phyloP scores from a whole-genome alignment of 2,888 invertebrate genomes.

The Oligia fasciuncula region DNA sequence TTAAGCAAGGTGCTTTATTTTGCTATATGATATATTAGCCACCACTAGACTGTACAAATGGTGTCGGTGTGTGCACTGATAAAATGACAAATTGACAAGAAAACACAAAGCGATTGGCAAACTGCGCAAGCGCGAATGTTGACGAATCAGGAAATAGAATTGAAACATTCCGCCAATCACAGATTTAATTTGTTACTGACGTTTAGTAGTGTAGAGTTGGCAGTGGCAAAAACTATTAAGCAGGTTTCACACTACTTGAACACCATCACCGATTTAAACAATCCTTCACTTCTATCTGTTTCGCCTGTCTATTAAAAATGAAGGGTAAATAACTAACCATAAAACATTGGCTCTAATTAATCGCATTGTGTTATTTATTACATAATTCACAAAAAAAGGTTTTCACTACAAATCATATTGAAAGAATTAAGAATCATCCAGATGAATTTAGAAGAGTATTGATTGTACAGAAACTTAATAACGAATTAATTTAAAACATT shows the following conservation, averaged over 20 bases:
- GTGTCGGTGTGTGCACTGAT: constrained; percentile 45
- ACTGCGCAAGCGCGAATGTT: constrained; percentile 47
- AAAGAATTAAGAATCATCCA: neutral
- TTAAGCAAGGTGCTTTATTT: too few relatives aligned
- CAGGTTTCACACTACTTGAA: neutral
- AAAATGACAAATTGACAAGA: constrained; percentile 52
- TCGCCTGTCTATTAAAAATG: neutral
- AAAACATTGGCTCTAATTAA: neutral
- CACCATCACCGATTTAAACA: neutral
- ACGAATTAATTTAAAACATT: too few relatives aligned
- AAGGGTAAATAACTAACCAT: too few relatives aligned
- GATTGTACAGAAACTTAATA: neutral
- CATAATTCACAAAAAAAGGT: neutral
- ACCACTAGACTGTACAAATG: too few relatives aligned
- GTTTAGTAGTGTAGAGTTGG: constrained; percentile 22
- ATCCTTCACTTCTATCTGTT: too few relatives aligned
- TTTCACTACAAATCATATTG: neutral
- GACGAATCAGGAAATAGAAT: constrained; percentile 62
- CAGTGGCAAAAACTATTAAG: constrained; percentile 18
- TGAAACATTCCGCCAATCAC: constrained; percentile 49
- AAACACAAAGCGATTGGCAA: constrained; percentile 56
- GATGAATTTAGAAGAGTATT: neutral
- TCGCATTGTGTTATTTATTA: neutral
- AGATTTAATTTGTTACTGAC: constrained; percentile 13
- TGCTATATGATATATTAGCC: too few relatives aligned